A percentile compares a stretch with the other conserved stretches of the same genome.
Evolutionary conservation across 1,140 invertebrate genomes (phyloP).

Genomic region (Drosophila kikkawai): DNA sequence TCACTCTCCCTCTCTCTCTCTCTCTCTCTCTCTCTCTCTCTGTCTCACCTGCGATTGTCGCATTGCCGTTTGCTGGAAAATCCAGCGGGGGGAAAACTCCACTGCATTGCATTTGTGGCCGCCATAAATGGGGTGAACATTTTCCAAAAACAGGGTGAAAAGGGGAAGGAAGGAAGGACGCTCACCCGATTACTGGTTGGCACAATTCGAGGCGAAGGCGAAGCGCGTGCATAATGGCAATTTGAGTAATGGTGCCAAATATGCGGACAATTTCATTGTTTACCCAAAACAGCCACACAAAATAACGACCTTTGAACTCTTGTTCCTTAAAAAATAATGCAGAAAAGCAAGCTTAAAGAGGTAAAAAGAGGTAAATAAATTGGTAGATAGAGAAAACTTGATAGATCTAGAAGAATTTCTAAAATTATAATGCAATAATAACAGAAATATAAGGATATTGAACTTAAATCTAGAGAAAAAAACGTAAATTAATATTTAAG

Average conservation of each 20-base stretch:
- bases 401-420: not conserved
- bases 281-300: constrained; percentile 25
- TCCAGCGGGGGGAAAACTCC: constrained; percentile 20
- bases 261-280: constrained; percentile 80
- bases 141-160: not conserved
- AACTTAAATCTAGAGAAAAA: not conserved
- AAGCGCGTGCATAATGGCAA: constrained; percentile 78
- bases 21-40: not conserved
- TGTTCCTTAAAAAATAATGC: not conserved
- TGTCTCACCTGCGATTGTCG: constrained; percentile 33
- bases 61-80: constrained; percentile 40
- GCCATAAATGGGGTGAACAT: constrained; percentile 51
- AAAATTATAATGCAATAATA: not conserved
- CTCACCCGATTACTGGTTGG: constrained; percentile 36
- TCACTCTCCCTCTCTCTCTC: not conserved
- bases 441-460: not conserved
- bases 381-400: not conserved
- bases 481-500: not conserved
- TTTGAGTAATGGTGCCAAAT: constrained; percentile 81
- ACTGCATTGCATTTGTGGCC: constrained; percentile 74
- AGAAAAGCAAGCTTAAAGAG: no score
- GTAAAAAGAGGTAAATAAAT: not conserved
- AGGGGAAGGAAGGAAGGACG: not conserved
- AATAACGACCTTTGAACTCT: not conserved
- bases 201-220: constrained; percentile 56